A percentile compares a stretch with the other conserved stretches of the same genome.
Evolutionary conservation across 2,888 invertebrate species (phyloP).

Genomic region (Linyphia triangularis): DNA sequence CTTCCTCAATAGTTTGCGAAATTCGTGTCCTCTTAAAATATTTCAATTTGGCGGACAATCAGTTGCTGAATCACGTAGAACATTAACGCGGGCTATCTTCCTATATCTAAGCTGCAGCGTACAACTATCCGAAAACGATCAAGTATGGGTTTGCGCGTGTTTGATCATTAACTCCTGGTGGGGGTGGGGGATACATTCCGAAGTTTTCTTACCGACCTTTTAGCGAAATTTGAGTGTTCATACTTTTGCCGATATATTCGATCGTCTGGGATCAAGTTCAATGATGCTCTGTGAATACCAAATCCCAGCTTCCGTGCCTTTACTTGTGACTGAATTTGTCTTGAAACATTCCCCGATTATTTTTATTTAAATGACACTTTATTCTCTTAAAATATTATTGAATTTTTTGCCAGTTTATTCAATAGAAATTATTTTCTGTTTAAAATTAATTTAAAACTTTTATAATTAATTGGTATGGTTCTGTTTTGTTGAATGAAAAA

Average conservation of each 20-base stretch:
- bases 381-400: too few species aligned
- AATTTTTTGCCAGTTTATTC: too few species aligned
- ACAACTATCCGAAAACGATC: not conserved
- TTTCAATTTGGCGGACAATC: conserved; percentile 4
- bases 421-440: too few species aligned
- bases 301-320: not conserved
- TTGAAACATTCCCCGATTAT: not conserved
- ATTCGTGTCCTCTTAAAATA: not conserved
- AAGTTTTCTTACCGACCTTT: not conserved
- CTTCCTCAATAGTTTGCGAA: conserved; percentile 2
- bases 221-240: conserved; percentile 3
- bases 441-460: too few species aligned
- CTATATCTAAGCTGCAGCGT: not conserved
- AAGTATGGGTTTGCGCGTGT: not conserved
- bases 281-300: not conserved
- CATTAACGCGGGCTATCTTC: conserved; percentile 9
- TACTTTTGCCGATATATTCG: not conserved
- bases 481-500: too few species aligned
- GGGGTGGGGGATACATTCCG: not conserved
- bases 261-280: not conserved
- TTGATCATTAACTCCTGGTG: not conserved
- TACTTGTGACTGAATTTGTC: not conserved
- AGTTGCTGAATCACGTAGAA: conserved; percentile 22
- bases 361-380: not conserved
- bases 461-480: too few species aligned